Evolutionary conservation across 2,888 invertebrate species (phyloP), one percentile per base, ranked within the genome.

Genomic region (Thera obeliscata): DNA sequence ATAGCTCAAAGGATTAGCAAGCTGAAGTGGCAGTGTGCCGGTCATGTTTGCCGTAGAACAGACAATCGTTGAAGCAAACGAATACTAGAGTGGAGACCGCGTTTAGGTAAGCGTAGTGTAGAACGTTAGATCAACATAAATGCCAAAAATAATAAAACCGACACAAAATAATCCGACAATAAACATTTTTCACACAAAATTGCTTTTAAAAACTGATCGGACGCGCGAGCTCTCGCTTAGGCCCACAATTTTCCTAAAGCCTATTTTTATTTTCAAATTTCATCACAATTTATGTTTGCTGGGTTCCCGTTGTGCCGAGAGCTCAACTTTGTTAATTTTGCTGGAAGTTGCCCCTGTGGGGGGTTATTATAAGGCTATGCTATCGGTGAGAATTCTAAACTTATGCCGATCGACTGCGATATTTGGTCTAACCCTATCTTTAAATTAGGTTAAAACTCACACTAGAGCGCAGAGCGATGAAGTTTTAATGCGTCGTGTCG

Each of bases 311-410:
- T 81, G 83, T 59, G 62, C 57, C 82, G 80, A 79, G 82, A 79
- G 85, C 74, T 76, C 76, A 91, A 91, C 90, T 92, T 92, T 91
- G 91, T 89, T 90, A 91, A 91, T 92, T 91, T 91, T 81, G 84
- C 86, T 83, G 81, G 82, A 90, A 91, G 87, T 91, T 91, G 78
- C 74, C 81, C 78, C 90, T 86, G 87, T 46, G 75, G 87, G 82
- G 91, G 81, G 86, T 87, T 89, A 88, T 90, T 88, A 90, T 84
- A 82, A 78, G 83, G 79, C 75, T 77, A 79, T 66, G 65, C 70
- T 70, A 72, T 73, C 67, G 60, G 61, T 36, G 63, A 52, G 67
- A 63, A 60, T 66, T 61, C 67, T 64, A 49, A 68, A 58, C 62
- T 56, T 61, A 49, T 58, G 54, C 62, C 55, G 49, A 65, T 66